Base-by-base conservation (phyloP, 2,797 vertebrate genomes). In the Manis crassicaudata region DNA sequence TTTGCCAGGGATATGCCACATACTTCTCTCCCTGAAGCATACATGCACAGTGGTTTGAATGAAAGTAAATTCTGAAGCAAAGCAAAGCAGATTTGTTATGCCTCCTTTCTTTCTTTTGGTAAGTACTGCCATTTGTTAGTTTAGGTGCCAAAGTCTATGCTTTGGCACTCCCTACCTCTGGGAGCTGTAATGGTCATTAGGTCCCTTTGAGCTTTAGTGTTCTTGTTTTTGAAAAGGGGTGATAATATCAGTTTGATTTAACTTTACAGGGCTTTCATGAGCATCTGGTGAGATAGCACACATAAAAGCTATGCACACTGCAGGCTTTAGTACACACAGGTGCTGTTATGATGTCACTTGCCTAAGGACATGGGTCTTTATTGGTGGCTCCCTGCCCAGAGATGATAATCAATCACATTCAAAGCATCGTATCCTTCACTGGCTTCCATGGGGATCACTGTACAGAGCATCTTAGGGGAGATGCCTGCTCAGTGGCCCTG, bases 171-270 rank as follows among this genome's bases (percentile, higher is more conserved):
- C 72, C 54, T 67, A 37, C 54, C 73, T 0, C 2, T 37, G 67
- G 54, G 40, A 91, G 52, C 27, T 63, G 46, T 75, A 29, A n/a
- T 58, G 7, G 77, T 46, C 62, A 77, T 65, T 27, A 80, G 29
- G 60, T n/a, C n/a, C 60, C 70, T 70, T 52, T 35, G 70, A 89
- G 40, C 25, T 62, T 92, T 50, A 9, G 75, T 72, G 60, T 83
- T 88, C 32, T 93, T 32, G 37, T 50, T 81, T 92, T 75, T 76
- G 56, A 81, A 72, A n/a, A 29, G 37, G n/a, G 7, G 14, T 40
- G 88, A 87, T 92, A 46, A 6, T 63, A 73, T 92, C 80, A 54
- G 35, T 70, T 95, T 23, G 62, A 0, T 60, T 89, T 77, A 46
- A 52, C 89, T 92, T 67, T 37, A 5, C 0, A 0, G 46, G 5